Percentiles rank a stretch among this genome's conserved stretches.
These are phyloP conservation scores for Podocnemis expansa DNA, from an alignment of 2,113 vertebrate genomes.

Conservation along the genomic window DNA sequence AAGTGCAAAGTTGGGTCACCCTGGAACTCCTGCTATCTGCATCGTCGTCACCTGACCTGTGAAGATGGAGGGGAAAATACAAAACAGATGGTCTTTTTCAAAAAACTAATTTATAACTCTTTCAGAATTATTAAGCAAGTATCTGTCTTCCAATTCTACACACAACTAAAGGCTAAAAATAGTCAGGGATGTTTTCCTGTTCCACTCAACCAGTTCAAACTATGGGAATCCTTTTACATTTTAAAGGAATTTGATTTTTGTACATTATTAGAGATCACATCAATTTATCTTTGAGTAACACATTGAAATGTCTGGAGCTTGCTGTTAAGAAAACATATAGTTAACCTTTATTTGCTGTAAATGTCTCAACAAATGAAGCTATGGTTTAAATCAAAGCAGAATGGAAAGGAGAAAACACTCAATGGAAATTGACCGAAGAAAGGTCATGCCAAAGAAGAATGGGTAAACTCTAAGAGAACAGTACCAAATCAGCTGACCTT, in stretches of 20 bases:
- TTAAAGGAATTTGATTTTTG: slow-evolving; percentile 25
- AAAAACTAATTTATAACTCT: background rate
- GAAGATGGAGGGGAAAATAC: slow-evolving; percentile 37
- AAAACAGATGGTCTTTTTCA: background rate
- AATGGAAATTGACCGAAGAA: slow-evolving; percentile 28
- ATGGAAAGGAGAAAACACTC: slow-evolving; percentile 21
- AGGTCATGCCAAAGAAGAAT: slow-evolving; percentile 13
- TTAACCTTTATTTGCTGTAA: slow-evolving; percentile 66
- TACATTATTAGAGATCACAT: slow-evolving; percentile 42
- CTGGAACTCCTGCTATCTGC: slow-evolving; percentile 88
- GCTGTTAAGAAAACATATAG: slow-evolving; percentile 18
- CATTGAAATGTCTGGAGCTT: slow-evolving; percentile 40
- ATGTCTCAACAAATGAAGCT: slow-evolving; percentile 55
- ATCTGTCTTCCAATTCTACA: background rate
- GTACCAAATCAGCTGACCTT: background rate
- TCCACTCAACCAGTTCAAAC: background rate
- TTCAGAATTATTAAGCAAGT: background rate
- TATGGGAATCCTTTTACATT: background rate
- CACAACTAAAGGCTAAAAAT: background rate
- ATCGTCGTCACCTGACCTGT: slow-evolving; percentile 82
- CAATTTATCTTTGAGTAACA: slow-evolving; percentile 31
- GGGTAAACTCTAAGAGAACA: background rate
- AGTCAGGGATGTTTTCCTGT: background rate
- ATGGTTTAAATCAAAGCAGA: slow-evolving; percentile 53
- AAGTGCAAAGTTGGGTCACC: slow-evolving; percentile 95